These are phyloP conservation scores for Lucinisca nassula DNA, from an alignment of 2,888 invertebrate species.

Conservation along the genomic window DNA sequence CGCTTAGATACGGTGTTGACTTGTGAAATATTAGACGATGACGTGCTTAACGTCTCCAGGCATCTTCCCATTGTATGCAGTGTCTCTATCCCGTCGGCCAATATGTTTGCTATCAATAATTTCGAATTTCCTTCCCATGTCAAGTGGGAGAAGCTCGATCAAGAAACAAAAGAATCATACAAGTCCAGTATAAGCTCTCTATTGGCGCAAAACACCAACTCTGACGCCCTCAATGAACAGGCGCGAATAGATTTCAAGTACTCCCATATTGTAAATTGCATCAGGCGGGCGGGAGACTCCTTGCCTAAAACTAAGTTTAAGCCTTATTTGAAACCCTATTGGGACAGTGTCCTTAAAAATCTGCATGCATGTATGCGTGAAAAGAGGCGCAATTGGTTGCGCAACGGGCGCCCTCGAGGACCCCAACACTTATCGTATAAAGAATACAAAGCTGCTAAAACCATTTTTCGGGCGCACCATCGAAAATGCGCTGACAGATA, in stretches of 20 bases:
- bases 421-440: background rate
- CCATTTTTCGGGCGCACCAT: background rate
- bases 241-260: too few relatives aligned
- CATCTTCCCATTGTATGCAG: background rate
- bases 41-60: background rate
- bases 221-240: too few relatives aligned
- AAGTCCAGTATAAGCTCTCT: background rate
- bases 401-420: background rate
- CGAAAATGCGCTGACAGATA: background rate
- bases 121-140: background rate
- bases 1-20: background rate
- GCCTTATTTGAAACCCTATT: background rate
- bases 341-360: background rate
- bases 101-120: background rate
- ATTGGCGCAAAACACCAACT: too few relatives aligned
- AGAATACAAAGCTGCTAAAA: background rate
- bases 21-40: background rate
- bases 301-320: too few relatives aligned
- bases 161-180: background rate
- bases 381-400: background rate
- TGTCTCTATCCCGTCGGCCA: background rate
- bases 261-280: too few relatives aligned
- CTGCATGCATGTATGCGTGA: background rate
- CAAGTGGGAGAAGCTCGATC: background rate
- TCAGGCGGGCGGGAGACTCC: too few relatives aligned